These are phyloP conservation scores for Propithecus deckenii DNA, from an alignment of 2,797 vertebrate genomes.

Conservation along the genomic window DNA sequence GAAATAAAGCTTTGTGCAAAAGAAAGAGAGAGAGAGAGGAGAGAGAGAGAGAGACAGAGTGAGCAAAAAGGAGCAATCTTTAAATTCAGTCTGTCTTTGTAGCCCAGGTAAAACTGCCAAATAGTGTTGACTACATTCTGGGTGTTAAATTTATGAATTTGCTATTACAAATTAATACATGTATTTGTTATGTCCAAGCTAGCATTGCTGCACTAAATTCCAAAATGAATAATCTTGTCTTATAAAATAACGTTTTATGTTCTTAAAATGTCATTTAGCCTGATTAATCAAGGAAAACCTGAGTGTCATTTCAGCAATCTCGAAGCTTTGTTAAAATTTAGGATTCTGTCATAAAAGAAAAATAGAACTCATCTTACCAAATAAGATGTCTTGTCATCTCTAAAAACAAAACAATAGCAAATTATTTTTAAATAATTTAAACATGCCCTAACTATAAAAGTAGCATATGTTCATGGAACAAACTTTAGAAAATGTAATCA, in stretches of 20 bases:
- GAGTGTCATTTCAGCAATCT: not conserved
- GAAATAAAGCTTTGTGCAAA: not conserved
- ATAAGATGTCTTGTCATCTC: not conserved
- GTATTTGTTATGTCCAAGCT: not conserved
- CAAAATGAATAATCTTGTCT: slow-evolving; percentile 32
- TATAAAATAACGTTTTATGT: slow-evolving; percentile 45
- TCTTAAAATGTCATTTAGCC: slow-evolving; percentile 29
- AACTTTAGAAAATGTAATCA: not conserved
- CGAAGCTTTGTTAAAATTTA: slow-evolving; percentile 28
- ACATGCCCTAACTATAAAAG: not conserved
- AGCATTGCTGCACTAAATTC: not conserved
- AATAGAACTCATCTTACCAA: not conserved
- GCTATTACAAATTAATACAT: not conserved
- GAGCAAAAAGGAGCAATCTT: not conserved
- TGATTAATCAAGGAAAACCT: slow-evolving; percentile 30
- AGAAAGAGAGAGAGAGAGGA: not conserved
- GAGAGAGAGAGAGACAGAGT: too few relatives aligned
- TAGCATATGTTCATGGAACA: not conserved
- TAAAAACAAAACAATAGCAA: slow-evolving; percentile 22
- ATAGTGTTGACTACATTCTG: not conserved
- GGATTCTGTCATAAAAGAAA: not conserved
- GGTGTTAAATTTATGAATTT: slow-evolving; percentile 37
- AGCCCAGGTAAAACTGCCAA: not conserved
- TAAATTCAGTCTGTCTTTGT: not conserved
- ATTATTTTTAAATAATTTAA: slow-evolving; percentile 19